A percentile compares a stretch with the other conserved stretches of the same genome.
Conservation (phyloP, 2,797 vertebrate species). For the Ceryle rudis region DNA sequence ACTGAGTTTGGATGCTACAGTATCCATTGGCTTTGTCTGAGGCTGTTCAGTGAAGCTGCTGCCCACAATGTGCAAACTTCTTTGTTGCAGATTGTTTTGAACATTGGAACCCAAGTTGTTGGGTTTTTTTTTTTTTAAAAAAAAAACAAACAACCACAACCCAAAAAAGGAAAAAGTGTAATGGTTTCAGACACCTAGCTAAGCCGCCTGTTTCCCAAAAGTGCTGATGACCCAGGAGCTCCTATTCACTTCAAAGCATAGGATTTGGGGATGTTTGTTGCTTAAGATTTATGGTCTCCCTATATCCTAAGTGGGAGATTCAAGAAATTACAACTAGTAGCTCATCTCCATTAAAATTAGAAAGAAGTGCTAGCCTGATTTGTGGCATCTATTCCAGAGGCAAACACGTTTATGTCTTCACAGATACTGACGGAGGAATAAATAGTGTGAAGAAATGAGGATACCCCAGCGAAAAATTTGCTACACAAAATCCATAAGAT, state of each 20-base stretch:
- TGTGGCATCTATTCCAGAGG: constrained; percentile 32
- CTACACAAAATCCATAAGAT: neutral
- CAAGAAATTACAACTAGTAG: constrained; percentile 42
- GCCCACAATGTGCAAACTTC: neutral
- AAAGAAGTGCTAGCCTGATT: constrained; percentile 61
- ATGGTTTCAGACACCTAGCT: constrained; percentile 18
- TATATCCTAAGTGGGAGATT: constrained; percentile 29
- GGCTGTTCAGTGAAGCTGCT: neutral
- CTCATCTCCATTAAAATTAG: constrained; percentile 68
- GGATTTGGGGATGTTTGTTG: constrained; percentile 49
- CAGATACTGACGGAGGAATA: neutral
- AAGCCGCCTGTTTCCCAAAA: constrained; percentile 25
- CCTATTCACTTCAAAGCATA: constrained; percentile 61
- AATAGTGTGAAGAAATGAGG: neutral
- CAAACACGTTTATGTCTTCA: neutral
- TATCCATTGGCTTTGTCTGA: neutral
- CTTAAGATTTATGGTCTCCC: constrained; percentile 64
- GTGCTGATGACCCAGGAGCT: constrained; percentile 39
- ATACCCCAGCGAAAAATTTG: neutral
- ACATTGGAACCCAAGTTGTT: neutral
- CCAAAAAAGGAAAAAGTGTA: neutral
- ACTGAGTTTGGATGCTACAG: neutral
- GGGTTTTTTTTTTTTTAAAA: neutral
- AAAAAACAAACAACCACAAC: neutral
- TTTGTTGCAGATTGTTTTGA: neutral